Evolutionary conservation across 2,797 vertebrate genomes (phyloP), one percentile per base, ranked within the genome.

Genomic region (Parauchenoglanis punctatus): DNA sequence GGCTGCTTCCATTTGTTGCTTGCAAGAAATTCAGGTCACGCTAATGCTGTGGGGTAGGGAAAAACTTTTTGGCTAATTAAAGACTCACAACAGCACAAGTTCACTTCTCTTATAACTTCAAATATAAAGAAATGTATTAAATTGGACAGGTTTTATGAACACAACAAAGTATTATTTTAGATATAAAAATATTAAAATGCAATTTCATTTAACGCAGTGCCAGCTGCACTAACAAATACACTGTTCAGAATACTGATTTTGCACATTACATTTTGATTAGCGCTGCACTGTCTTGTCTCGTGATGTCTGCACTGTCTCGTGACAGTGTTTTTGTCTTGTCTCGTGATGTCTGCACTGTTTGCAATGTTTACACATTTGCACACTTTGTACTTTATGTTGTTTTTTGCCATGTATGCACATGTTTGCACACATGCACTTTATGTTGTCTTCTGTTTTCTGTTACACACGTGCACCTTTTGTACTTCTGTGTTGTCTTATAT

Each of bases 21-120:
- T 35, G 54, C 87, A 87, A 76, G 68, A 85, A 67, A 52, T 83
- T 83, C 44, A 54, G 63, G 46, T 83, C 63, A 68, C 18, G 2
- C 4, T 52, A 67, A 52, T 83, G n/a, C n/a, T 28, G n/a, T 83
- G 46, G 12, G 46, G n/a, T 20, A 23, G 46, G 28, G n/a, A 31
- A 35, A 35, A 68, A 52, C 18, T 17, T 67, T 83, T 56, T 46
- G 31, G 25, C 35, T 44, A 63, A 46, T 81, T n/a, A 40, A 61
- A 23, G 20, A 81, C 61, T 65, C 25, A 65, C 35, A 63, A n/a
- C 23, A n/a, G 20, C 35, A 61, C 6, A 81, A 44, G 20, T 61
- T n/a, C 10, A 44, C 23, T 52, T 67, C 11, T 46, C 31, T 5
- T 7, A 81, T n/a, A 65, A 65, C 25, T 63, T 49, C n/a, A 52